Base-by-base conservation (phyloP, 2,888 invertebrate species). In the Pyrrhia umbra region DNA sequence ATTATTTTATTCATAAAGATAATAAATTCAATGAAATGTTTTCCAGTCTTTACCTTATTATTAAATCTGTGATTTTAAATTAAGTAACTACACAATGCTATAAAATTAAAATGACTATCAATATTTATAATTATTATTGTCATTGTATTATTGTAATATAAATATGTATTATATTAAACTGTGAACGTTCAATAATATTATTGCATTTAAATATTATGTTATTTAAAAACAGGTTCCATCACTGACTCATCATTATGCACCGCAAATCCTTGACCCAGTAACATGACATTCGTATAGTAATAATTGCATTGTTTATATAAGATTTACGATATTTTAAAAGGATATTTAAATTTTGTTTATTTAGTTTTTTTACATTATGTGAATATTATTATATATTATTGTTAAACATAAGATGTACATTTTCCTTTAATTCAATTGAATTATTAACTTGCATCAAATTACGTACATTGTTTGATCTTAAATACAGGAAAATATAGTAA, bases 211-310 rank as follows among this genome's bases (percentile, higher is more conserved):
- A 1, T 25, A 27, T 27, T 16, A 51, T 56, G 40, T 43, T 20
- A 42, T 16, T 16, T 18, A 40, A 13, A 63, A 80, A 75, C 79
- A 57, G 55, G 79, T 73, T 72, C 49, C 16, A 46, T 72, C 60
- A 64, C 42, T 60, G 77, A 78, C 68, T 74, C 72, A 77, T 77
- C 71, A 68, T 70, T 68, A 75, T 68, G 68, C 59, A 71, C 47
- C 30, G 43, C 9, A 2, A 6, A 63, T 39, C 74, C 77, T 75
- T 81, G 80, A 81, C 70, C 64, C 9, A 71, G 59, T 58, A 64
- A 58, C 49, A 47, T 67, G 67, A 68, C 74, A 74, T 77, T 74
- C 62, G 61, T 65, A 52, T 27, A 56, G 51, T 34, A 50, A 60
- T 49, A 20, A 13, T 9, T 43, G 15, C 50, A 39, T 45, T 49